Base-by-base conservation (phyloP, 2,888 invertebrate genomes). In the Lypha dubia region DNA sequence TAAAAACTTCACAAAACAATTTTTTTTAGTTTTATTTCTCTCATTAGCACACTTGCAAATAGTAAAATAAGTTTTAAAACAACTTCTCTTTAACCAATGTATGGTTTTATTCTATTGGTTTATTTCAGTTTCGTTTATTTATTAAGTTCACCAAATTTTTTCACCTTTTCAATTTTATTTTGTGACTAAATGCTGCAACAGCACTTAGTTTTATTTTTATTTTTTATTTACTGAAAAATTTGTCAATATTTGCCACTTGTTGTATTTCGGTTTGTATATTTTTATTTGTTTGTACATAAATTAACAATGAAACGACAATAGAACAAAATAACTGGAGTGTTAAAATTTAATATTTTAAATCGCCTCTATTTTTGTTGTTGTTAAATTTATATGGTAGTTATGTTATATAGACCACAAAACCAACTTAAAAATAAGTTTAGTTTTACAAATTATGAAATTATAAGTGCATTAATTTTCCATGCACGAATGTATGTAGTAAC, bases 391-490 rank as follows among this genome's bases (percentile, higher is more conserved):
- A 9, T 68, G 15, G 17, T 20, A 41, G 41, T 71, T 20, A 24
- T 28, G 56, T 11, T 28, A 11, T 35, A 38, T 24, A 41, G 6
- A 74, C 58, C 60, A 60, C 83, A 41, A 44, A 70, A 63, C 56
- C 46, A 68, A 80, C 13, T 68, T 32, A 44, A 71, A 77, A 84
- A 80, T 76, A 80, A 60, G 51, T 71, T 75, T n/a, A 67, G 44
- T 71, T 56, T 60, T 46, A 53, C 28, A 68, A 76, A 76, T 76
- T 80, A 75, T 76, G n/a, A 84, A 80, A 67, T 73, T 56, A 84
- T 80, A 73, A 56, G 67, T 71, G 75, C 71, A 76, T 67, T 84
- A 73, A 62, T 80, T 62, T 70, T 11, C 3, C 32, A 62, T 80
- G 13, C 41, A 44, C 38, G 17, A 24, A 32, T n/a, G 28, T 32